Percentiles rank a stretch among this genome's conserved stretches.
These are phyloP conservation scores for Mimachlamys varia DNA, from an alignment of 2,888 invertebrate species.

Conservation along the genomic window DNA sequence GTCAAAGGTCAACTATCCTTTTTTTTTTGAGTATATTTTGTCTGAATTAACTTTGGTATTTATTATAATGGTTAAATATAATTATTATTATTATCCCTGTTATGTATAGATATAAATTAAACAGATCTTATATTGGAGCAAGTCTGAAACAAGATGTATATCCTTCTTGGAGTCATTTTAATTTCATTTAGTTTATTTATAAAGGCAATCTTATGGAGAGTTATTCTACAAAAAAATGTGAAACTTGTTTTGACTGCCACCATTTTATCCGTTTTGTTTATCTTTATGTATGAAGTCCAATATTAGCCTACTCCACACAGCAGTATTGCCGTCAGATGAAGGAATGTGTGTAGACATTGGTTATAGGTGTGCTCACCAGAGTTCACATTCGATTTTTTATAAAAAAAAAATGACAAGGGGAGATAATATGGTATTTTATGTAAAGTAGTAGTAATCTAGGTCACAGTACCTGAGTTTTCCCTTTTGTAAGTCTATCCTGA, in stretches of 20 bases:
- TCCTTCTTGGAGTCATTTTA: background rate
- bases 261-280: background rate
- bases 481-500: constrained; percentile 11
- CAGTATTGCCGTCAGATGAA: constrained; percentile 19
- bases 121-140: constrained; percentile 30
- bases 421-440: constrained; percentile 2
- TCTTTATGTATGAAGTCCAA: background rate
- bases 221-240: background rate
- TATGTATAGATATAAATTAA: constrained; percentile 16
- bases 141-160: background rate
- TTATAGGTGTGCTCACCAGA: constrained; percentile 24
- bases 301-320: background rate
- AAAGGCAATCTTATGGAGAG: background rate
- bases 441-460: background rate
- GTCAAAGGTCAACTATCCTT: background rate
- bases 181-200: background rate
- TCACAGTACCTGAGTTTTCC: constrained; percentile 10
- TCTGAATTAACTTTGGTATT: constrained; percentile 15
- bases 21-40: constrained; percentile 13
- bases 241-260: constrained; percentile 2
- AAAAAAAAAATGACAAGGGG: background rate
- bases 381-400: background rate
- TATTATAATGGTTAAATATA: constrained; percentile 24
- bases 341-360: constrained; percentile 2
- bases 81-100: constrained; percentile 26